Conservation (phyloP, 2,888 invertebrate genomes). For the Pollenia griseotomentosa region DNA sequence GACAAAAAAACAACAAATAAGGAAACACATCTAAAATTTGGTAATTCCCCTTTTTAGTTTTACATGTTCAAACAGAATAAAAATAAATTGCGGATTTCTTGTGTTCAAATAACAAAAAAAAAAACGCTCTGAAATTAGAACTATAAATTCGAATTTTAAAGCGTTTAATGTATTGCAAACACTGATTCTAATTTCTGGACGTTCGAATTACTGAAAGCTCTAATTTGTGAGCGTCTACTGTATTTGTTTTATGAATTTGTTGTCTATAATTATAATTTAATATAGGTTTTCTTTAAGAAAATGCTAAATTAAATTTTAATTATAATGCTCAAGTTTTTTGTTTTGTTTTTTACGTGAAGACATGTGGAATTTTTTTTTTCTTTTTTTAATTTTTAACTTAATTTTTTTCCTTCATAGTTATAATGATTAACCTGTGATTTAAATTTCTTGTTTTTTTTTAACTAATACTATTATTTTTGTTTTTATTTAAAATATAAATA, state of each 20-base stretch:
- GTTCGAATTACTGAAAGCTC: too few relatives aligned
- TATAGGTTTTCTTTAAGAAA: constrained; percentile 64
- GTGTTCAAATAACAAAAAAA: too few relatives aligned
- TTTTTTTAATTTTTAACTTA: constrained; percentile 4
- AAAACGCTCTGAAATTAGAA: too few relatives aligned
- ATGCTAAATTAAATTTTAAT: constrained; percentile 66
- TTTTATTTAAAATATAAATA: constrained; percentile 30
- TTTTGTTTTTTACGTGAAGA: constrained; percentile 67
- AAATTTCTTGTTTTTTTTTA: constrained; percentile 46
- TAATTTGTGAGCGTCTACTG: too few relatives aligned
- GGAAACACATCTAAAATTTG: too few relatives aligned
- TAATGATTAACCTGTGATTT: constrained; percentile 69
- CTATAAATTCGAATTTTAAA: too few relatives aligned
- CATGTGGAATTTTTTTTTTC: constrained; percentile 64
- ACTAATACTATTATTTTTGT: constrained; percentile 58
- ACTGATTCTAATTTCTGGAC: too few relatives aligned
- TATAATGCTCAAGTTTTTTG: constrained; percentile 37
- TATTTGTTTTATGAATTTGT: constrained; percentile 37
- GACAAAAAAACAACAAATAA: too few relatives aligned
- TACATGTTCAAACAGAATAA: too few relatives aligned
- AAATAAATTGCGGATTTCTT: too few relatives aligned
- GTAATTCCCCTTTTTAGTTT: too few relatives aligned
- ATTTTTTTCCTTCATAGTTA: constrained; percentile 36
- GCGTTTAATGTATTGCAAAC: too few relatives aligned
- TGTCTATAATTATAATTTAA: constrained; percentile 66